Percentiles rank a stretch among this genome's conserved stretches.
Evolutionary conservation across 2,113 vertebrate genomes (phyloP).

Genomic region (Indicator maculatus): DNA sequence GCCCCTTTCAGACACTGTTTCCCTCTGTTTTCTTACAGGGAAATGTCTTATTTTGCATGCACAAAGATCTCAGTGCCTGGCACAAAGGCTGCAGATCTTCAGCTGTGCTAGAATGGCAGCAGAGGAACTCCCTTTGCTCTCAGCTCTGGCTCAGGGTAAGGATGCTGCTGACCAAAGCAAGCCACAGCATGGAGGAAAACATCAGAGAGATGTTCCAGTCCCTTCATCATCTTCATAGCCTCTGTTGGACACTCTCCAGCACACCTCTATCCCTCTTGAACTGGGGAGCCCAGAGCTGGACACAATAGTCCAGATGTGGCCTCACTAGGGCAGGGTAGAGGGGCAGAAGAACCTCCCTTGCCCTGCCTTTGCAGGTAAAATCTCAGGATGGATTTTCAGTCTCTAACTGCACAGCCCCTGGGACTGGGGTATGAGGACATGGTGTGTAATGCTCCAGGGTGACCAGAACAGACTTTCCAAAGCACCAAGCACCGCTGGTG

Average conservation of each 20-base stretch:
- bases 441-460: accelerated
- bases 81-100: constrained; percentile 17
- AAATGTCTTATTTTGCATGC: constrained; percentile 42
- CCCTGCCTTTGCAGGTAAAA: too few species aligned
- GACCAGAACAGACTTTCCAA: background rate
- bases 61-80: background rate
- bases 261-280: too few species aligned
- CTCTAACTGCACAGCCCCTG: background rate
- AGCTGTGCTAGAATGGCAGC: background rate
- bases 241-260: too few species aligned
- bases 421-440: accelerated
- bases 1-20: constrained; percentile 37
- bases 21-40: constrained; percentile 45
- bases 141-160: background rate
- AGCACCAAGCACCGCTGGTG: accelerated
- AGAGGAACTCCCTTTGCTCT: background rate
- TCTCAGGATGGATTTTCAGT: background rate
- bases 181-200: background rate
- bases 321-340: too few species aligned
- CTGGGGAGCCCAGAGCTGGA: too few species aligned
- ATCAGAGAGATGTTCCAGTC: too few species aligned
- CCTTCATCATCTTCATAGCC: too few species aligned
- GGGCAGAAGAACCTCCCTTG: too few species aligned
- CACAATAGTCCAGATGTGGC: too few species aligned
- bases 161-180: background rate